phyloP scores from a whole-genome alignment of 2,797 vertebrate genomes.

The Megalops cyprinoides region DNA sequence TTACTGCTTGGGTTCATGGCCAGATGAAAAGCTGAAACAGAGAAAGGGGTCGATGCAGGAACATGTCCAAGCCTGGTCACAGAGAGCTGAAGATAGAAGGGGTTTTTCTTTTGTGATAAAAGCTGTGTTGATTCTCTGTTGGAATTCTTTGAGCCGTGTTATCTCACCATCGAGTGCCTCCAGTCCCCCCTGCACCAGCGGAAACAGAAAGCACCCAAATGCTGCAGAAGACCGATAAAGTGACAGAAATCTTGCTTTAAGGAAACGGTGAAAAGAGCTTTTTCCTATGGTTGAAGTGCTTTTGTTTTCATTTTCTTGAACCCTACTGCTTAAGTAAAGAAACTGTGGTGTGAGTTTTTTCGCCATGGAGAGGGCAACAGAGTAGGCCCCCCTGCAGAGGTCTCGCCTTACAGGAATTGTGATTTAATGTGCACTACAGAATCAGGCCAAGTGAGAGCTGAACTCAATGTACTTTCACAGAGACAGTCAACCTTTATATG shows the following conservation, averaged over 20 bases:
- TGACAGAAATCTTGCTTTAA: background rate
- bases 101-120: background rate
- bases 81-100: background rate
- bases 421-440: constrained; percentile 10
- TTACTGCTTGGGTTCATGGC: background rate
- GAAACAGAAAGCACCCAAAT: too few relatives aligned
- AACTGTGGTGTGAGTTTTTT: background rate
- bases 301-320: background rate
- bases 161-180: too few relatives aligned
- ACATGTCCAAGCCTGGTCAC: background rate
- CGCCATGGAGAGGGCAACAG: background rate
- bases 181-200: too few relatives aligned
- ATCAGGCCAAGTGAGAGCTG: background rate
- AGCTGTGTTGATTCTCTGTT: too few relatives aligned
- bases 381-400: background rate
- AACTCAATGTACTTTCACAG: constrained; percentile 10
- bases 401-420: background rate
- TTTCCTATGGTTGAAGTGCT: background rate
- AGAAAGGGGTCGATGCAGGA: background rate
- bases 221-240: background rate
- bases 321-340: background rate
- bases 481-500: background rate
- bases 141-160: too few relatives aligned
- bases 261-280: background rate
- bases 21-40: background rate